A percentile compares a stretch with the other conserved stretches of the same genome.
Conservation (phyloP, 2,888 invertebrate genomes). For the Drosophila niveifrons region DNA sequence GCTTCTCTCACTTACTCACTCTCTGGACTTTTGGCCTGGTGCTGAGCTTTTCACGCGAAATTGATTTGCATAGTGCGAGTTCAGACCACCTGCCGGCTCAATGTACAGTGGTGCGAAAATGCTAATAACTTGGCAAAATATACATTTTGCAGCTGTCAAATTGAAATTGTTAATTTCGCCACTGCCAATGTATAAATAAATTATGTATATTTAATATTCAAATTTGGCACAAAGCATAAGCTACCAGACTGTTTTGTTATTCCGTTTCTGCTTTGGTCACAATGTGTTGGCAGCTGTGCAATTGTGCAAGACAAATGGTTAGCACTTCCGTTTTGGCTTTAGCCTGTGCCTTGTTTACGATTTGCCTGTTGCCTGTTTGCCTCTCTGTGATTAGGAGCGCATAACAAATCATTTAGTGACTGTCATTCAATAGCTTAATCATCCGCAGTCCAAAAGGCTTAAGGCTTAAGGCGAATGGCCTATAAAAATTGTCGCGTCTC, state of each 20-base stretch:
- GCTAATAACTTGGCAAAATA: constrained; percentile 2
- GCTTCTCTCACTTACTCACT: background rate
- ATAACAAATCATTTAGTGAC: constrained; percentile 81
- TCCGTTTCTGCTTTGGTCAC: constrained; percentile 7
- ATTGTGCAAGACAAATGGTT: constrained; percentile 66
- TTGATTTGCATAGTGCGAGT: constrained; percentile 71
- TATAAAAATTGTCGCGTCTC: constrained; percentile 69
- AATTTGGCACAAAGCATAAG: background rate
- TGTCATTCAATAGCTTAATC: constrained; percentile 75
- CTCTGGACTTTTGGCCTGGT: constrained; percentile 4
- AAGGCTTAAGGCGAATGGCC: constrained; percentile 37
- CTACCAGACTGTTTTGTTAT: background rate
- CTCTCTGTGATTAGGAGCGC: constrained; percentile 43
- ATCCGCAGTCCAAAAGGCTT: constrained; percentile 32
- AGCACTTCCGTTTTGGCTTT: constrained; percentile 71
- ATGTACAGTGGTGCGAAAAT: constrained; percentile 41
- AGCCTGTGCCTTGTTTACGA: constrained; percentile 59
- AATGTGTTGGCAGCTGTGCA: constrained; percentile 38
- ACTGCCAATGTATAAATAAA: background rate
- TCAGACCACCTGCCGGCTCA: constrained; percentile 33
- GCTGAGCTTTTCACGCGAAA: constrained; percentile 52
- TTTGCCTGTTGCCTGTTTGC: constrained; percentile 4
- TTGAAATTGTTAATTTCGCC: constrained; percentile 4
- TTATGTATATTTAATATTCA: constrained; percentile 6
- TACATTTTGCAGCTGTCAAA: constrained; percentile 1